Evolutionary conservation across 2,888 invertebrate species (phyloP).

Genomic region (Leucophenga montana): DNA sequence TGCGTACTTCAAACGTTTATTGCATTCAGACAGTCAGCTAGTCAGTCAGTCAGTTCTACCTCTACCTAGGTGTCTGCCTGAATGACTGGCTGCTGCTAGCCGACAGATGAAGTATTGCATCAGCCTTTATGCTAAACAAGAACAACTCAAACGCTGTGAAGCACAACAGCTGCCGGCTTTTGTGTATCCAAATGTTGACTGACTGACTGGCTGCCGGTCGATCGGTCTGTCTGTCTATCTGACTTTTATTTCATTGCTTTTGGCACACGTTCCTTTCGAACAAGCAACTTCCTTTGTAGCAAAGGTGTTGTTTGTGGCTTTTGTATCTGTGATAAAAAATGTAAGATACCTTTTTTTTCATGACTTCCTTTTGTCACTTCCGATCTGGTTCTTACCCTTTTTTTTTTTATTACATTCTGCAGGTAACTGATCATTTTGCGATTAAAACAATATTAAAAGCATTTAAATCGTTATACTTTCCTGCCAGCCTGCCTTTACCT

Average conservation of each 20-base stretch:
- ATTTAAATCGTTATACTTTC: no score
- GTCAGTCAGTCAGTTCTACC: not conserved
- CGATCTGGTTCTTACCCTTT: not conserved
- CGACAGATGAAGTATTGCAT: slow-evolving; percentile 9
- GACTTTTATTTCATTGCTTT: slow-evolving; percentile 24
- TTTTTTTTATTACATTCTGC: no score
- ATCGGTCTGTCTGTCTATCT: no score
- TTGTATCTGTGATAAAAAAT: not conserved
- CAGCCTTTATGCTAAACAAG: slow-evolving; percentile 8
- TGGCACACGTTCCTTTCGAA: slow-evolving; percentile 24
- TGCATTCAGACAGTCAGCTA: no score
- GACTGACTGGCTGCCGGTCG: not conserved
- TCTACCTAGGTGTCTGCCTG: slow-evolving; percentile 3
- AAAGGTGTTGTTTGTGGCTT: slow-evolving; percentile 18
- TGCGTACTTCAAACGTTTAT: slow-evolving; percentile 6
- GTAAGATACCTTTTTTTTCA: slow-evolving; percentile 6
- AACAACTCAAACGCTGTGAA: not conserved
- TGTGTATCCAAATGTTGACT: not conserved
- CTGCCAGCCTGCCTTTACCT: no score
- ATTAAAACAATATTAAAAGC: no score
- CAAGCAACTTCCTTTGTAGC: slow-evolving; percentile 15
- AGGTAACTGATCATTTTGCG: no score
- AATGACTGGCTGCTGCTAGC: not conserved
- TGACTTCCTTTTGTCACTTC: slow-evolving; percentile 60
- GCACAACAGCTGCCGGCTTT: slow-evolving; percentile 18